phyloP scores from a whole-genome alignment of 2,113 vertebrate species.

The Balaenoptera acutorostrata region DNA sequence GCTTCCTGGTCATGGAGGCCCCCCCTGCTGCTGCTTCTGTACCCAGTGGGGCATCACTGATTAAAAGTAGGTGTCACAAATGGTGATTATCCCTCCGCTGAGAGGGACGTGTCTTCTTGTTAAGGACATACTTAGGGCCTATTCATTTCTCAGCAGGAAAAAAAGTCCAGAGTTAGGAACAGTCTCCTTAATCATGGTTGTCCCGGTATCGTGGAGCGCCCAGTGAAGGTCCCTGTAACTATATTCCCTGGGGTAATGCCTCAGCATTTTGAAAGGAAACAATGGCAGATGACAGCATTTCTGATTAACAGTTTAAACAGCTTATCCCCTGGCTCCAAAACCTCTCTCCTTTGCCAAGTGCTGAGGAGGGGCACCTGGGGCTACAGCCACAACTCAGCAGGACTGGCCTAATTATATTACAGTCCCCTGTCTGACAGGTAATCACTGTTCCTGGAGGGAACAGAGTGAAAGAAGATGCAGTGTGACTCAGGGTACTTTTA shows the following conservation, averaged over 20 bases:
- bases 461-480: background rate
- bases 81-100: background rate
- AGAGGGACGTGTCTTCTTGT: background rate
- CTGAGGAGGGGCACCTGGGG: background rate
- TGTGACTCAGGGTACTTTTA: background rate
- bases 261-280: background rate
- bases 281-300: background rate
- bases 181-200: background rate
- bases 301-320: background rate
- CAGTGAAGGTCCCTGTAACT: background rate
- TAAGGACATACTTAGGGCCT: background rate
- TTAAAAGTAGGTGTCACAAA: constrained; percentile 39
- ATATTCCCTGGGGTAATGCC: background rate
- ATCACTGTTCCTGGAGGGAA: background rate
- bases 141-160: background rate
- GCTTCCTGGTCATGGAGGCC: constrained; percentile 20
- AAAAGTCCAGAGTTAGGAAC: background rate
- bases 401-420: background rate
- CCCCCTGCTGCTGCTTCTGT: constrained; percentile 12
- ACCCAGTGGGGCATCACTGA: constrained; percentile 59
- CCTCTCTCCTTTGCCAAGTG: background rate
- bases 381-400: background rate
- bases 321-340: background rate
- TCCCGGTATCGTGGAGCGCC: background rate
- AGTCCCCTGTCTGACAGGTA: background rate